A percentile compares a stretch with the other conserved stretches of the same genome.
phyloP scores from a whole-genome alignment of 2,797 vertebrate genomes.

The Hyperoplus immaculatus region DNA sequence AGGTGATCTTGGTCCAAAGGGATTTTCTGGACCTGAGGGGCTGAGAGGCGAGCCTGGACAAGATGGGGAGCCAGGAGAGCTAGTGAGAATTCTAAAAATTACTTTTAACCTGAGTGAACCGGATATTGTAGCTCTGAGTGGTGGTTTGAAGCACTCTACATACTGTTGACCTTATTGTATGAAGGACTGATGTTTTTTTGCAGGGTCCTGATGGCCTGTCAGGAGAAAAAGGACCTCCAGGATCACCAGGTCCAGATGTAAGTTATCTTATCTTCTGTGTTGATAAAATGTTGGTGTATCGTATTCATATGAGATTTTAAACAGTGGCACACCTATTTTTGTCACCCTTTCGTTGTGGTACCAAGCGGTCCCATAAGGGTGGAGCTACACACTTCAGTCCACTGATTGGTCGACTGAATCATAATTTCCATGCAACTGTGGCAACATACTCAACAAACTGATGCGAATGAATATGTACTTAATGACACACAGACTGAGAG shows the following conservation, averaged over 20 bases:
- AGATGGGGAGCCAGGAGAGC: constrained; percentile 74
- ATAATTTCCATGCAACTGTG: too few relatives aligned
- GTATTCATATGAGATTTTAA: too few relatives aligned
- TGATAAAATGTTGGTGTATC: too few relatives aligned
- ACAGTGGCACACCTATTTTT: too few relatives aligned
- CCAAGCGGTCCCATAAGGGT: too few relatives aligned
- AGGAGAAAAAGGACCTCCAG: constrained; percentile 73
- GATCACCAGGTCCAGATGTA: constrained; percentile 80
- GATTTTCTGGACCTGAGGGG: constrained; percentile 77
- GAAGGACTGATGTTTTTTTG: constrained; percentile 23
- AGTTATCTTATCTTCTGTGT: background rate
- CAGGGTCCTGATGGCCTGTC: constrained; percentile 80
- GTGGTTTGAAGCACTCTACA: background rate
- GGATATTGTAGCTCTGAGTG: background rate
- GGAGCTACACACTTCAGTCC: too few relatives aligned
- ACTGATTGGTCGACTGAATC: too few relatives aligned
- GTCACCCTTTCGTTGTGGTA: too few relatives aligned
- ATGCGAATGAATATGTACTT: too few relatives aligned
- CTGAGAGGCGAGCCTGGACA: constrained; percentile 75
- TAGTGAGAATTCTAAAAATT: constrained; percentile 56
- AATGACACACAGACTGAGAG: too few relatives aligned
- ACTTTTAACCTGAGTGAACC: background rate
- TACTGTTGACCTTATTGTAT: background rate
- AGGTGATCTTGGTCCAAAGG: constrained; percentile 78
- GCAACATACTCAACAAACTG: too few relatives aligned